Evolutionary conservation across 2,797 vertebrate genomes (phyloP), one percentile per base, ranked within the genome.

Genomic region (Decapterus maruadsi): DNA sequence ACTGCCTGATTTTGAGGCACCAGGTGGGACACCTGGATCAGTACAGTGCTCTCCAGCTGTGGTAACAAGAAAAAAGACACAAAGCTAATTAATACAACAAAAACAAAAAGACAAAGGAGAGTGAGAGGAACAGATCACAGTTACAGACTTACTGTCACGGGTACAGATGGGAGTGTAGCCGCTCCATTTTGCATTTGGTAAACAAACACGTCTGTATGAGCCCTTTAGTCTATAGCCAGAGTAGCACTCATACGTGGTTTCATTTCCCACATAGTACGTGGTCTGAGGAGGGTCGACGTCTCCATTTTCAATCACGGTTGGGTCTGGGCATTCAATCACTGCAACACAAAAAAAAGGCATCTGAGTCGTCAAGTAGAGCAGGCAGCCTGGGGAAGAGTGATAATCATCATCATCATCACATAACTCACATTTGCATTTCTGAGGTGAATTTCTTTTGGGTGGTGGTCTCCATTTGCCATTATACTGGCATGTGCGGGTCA

Each of bases 141-240:
- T 58, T 71, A 29, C 69, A 31, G 53, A 80, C 92, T 90, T 67
- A 94, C 94, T 53, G 59, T 90, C 83, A 12, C 62, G 82, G 46
- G 92, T 90, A 40, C 94, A 95, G 74, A 95, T 91, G 8, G 94
- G 81, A 50, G 93, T 94, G 14, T 40, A 63, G 53, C 93, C 94
- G 8, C 78, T 95, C 94, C 94, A 95, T 70, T 94, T 94, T 8
- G 91, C 93, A 0, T 91, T 94, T 4, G 66, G 17, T 68, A 92
- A 75, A 55, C 94, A 95, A 8, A 69, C 10, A 0, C 94, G 91
- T 1, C 1, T 83, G 20, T 10, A 0, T 2, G 94, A 93, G 20
- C 94, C 94, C 38, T 46, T 61, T 29, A 90, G 4, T 1, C 6
- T 83, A 83, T 92, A 92, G 36, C 93, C 92, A 50, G 86, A 86